A percentile compares a stretch with the other conserved stretches of the same genome.
These are phyloP conservation scores for Falco concolor DNA, from an alignment of 2,797 vertebrate species.

Conservation along the genomic window DNA sequence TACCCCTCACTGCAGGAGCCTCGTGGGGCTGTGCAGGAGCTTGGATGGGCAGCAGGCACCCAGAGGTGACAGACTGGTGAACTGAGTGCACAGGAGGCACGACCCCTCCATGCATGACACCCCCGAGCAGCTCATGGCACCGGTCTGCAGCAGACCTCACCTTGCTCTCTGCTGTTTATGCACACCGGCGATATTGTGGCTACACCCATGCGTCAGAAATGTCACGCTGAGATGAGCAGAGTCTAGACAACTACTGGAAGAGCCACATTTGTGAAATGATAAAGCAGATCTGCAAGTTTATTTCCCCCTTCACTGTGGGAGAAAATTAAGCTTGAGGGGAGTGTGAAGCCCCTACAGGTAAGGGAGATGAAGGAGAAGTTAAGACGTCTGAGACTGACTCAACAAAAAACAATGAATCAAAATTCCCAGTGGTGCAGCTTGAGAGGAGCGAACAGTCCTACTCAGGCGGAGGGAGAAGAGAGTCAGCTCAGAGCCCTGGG, in stretches of 20 bases:
- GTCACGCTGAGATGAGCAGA: neutral
- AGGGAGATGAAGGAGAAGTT: neutral
- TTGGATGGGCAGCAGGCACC: neutral
- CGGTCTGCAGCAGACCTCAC: neutral
- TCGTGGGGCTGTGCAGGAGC: neutral
- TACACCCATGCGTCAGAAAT: rapidly evolving
- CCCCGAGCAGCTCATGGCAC: neutral
- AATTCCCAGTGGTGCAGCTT: neutral
- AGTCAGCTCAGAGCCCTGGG: neutral
- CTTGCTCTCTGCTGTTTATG: rapidly evolving
- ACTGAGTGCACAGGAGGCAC: neutral
- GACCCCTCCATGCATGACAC: rapidly evolving
- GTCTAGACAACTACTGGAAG: neutral
- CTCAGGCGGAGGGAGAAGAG: neutral
- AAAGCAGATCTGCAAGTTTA: neutral
- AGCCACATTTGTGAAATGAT: neutral
- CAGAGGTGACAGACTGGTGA: neutral
- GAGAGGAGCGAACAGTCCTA: neutral
- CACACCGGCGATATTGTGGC: neutral
- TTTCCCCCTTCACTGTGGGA: neutral
- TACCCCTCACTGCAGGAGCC: neutral
- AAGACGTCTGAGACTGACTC: neutral
- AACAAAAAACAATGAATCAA: neutral
- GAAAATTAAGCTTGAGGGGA: neutral
- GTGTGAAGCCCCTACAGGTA: neutral